phyloP scores from a whole-genome alignment of 2,888 invertebrate genomes.

The Lycia hirtaria region DNA sequence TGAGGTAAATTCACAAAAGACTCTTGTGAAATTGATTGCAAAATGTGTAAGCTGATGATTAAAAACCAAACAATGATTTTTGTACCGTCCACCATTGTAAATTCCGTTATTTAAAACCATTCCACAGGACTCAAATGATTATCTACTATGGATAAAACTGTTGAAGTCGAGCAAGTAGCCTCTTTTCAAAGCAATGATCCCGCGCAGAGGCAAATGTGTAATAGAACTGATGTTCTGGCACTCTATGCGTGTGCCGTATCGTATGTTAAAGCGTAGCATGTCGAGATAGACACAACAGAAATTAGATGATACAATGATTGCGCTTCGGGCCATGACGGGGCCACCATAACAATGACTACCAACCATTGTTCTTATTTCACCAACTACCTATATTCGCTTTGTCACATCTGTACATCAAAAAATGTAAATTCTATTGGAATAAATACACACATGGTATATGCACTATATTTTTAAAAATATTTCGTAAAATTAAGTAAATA shows the following conservation, averaged over 20 bases:
- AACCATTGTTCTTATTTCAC: constrained; percentile 75
- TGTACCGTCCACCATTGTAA: constrained; percentile 11
- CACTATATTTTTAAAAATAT: constrained; percentile 18
- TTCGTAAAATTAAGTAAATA: constrained; percentile 9
- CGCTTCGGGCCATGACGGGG: constrained; percentile 74
- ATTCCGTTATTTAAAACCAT: constrained; percentile 7
- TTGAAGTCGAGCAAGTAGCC: background rate
- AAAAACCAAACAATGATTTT: constrained; percentile 19
- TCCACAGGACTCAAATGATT: background rate
- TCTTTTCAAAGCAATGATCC: constrained; percentile 11
- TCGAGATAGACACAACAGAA: constrained; percentile 66
- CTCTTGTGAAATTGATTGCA: constrained; percentile 67
- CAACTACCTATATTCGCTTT: constrained; percentile 37
- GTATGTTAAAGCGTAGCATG: constrained; percentile 39
- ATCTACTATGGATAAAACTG: background rate
- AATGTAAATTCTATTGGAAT: constrained; percentile 1
- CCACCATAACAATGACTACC: constrained; percentile 62
- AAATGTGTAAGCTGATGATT: constrained; percentile 23
- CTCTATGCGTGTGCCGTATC: constrained; percentile 42
- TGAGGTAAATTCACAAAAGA: constrained; percentile 83
- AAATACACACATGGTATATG: background rate
- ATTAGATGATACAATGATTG: constrained; percentile 75
- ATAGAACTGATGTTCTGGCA: constrained; percentile 58
- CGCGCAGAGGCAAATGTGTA: constrained; percentile 35
- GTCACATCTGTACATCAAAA: constrained; percentile 9